These are phyloP conservation scores for Mnemiopsis leidyi DNA, from an alignment of 37 sponge, comb jelly and placozoan genomes.

Conservation along the genomic window DNA sequence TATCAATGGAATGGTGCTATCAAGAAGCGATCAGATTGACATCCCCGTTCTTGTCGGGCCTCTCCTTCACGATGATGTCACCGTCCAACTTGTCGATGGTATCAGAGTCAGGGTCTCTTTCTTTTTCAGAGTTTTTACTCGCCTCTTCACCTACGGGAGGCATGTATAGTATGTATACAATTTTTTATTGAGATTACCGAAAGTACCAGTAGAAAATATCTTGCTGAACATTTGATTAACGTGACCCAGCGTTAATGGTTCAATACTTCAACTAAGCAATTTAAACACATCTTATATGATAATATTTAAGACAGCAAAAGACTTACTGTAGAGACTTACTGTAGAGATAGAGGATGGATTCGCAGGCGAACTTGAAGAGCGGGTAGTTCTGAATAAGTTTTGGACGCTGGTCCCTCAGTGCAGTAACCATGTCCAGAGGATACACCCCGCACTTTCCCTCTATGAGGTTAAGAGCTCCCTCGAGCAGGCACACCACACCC, in stretches of 20 bases:
- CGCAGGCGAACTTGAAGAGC: slow-evolving; percentile 46
- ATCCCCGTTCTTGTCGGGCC: neutral
- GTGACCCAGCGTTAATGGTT: no score
- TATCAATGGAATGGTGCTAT: neutral
- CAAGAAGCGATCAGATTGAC: neutral
- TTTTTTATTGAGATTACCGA: no score
- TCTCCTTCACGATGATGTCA: neutral
- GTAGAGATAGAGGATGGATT: slow-evolving; percentile 17
- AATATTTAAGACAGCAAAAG: no score
- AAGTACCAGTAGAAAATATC: no score
- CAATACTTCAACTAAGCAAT: no score
- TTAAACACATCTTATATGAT: no score
- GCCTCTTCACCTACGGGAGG: slow-evolving; percentile 43
- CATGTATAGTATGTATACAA: no score
- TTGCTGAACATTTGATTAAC: no score
- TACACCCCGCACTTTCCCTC: neutral
- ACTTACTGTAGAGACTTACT: slow-evolving; percentile 32
- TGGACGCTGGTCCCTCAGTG: slow-evolving; percentile 38
- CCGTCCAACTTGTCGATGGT: neutral
- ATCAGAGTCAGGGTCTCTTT: neutral
- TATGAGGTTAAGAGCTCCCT: neutral
- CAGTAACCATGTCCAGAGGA: slow-evolving; percentile 14
- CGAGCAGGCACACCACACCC: slow-evolving; percentile 7
- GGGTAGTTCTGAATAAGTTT: slow-evolving; percentile 17
- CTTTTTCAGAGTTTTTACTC: neutral